Conservation (phyloP, 2,797 vertebrate species). For the Lithobates sylvaticus region DNA sequence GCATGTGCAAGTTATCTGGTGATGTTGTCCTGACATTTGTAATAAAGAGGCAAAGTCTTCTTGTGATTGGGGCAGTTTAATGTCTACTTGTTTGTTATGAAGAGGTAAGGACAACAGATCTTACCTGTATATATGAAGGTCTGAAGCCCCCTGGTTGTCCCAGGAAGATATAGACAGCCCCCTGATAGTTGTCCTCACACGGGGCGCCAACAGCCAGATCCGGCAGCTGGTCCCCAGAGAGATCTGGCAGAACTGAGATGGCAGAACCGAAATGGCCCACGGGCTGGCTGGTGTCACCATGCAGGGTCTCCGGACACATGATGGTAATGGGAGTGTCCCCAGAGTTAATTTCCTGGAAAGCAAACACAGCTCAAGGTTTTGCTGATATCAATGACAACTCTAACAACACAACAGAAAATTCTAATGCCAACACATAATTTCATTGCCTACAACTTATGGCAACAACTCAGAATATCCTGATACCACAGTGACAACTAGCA, state of each 20-base stretch:
- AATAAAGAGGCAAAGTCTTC: too few relatives aligned
- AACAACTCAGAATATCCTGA: too few relatives aligned
- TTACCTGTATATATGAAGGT: slow-evolving; percentile 74
- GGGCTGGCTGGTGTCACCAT: slow-evolving; percentile 64
- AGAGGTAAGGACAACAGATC: too few relatives aligned
- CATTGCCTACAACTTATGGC: too few relatives aligned
- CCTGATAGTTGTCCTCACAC: slow-evolving; percentile 78
- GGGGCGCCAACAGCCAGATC: slow-evolving; percentile 87
- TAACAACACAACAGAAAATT: too few relatives aligned
- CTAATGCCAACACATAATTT: too few relatives aligned
- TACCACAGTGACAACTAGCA: too few relatives aligned
- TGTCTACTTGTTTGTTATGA: too few relatives aligned
- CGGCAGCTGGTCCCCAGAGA: slow-evolving; percentile 81
- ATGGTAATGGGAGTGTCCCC: slow-evolving; percentile 9
- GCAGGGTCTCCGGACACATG: slow-evolving; percentile 60
- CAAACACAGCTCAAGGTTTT: neutral
- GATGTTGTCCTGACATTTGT: too few relatives aligned
- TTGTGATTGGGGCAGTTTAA: too few relatives aligned
- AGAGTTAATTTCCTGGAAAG: neutral
- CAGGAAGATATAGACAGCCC: slow-evolving; percentile 85
- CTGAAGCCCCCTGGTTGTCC: slow-evolving; percentile 72
- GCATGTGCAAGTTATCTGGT: too few relatives aligned
- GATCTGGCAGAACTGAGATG: slow-evolving; percentile 78
- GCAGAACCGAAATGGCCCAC: slow-evolving; percentile 80
- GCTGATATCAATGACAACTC: too few relatives aligned